Conservation (phyloP, 2,888 invertebrate species). For the Lasioglossum oenotherae region DNA sequence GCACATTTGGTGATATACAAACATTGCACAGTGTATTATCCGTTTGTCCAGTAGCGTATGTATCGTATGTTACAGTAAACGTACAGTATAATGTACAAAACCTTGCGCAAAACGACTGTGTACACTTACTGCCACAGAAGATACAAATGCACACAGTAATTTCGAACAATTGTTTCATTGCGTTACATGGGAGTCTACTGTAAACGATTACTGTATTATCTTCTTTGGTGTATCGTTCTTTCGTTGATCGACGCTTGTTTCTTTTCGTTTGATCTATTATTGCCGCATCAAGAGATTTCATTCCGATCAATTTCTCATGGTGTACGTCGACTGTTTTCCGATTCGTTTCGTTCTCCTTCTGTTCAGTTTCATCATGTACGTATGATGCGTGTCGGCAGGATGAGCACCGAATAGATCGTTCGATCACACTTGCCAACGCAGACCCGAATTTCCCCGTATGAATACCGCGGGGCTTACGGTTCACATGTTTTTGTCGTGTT, state of each 20-base stretch:
- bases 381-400: not conserved
- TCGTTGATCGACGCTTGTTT: constrained; percentile 27
- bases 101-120: no score
- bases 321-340: constrained; percentile 6
- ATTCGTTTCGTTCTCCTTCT: constrained; percentile 14
- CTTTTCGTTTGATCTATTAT: constrained; percentile 20
- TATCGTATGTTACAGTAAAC: no score
- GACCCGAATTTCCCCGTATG: not conserved
- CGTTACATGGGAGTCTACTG: not conserved
- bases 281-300: constrained; percentile 27
- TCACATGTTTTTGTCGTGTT: constrained; percentile 35
- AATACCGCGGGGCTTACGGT: constrained; percentile 20
- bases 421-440: not conserved
- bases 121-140: no score
- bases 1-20: no score
- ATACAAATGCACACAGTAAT: no score
- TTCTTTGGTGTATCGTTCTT: constrained; percentile 24
- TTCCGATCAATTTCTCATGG: constrained; percentile 35
- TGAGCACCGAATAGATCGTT: not conserved
- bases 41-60: no score
- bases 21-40: no score
- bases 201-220: constrained; percentile 4
- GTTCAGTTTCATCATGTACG: constrained; percentile 31
- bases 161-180: no score
- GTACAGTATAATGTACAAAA: no score